Conservation (phyloP, 2,797 vertebrate genomes). For the Tragelaphus eurycerus region DNA sequence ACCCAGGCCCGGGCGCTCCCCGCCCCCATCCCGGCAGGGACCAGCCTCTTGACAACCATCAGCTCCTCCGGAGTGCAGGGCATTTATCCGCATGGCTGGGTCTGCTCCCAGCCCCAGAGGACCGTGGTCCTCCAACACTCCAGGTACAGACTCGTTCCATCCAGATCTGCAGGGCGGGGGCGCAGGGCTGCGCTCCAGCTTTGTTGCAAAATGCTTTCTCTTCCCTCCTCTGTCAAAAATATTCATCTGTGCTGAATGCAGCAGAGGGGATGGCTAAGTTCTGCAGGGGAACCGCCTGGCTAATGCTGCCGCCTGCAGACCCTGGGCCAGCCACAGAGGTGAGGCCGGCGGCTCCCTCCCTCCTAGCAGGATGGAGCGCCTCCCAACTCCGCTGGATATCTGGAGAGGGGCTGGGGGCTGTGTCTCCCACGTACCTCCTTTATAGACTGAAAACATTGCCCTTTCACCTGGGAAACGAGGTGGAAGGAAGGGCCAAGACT, state of each 20-base stretch:
- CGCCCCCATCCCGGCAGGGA: background rate
- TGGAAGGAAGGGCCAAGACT: background rate
- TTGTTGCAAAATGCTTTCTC: slow-evolving; percentile 82
- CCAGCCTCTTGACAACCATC: background rate
- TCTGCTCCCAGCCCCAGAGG: background rate
- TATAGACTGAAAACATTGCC: background rate
- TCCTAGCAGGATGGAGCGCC: background rate
- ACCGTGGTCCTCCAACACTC: slow-evolving; percentile 77
- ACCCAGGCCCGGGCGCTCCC: background rate
- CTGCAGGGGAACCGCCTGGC: slow-evolving; percentile 81
- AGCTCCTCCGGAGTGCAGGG: background rate
- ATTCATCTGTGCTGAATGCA: slow-evolving; percentile 86
- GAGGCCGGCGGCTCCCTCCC: background rate
- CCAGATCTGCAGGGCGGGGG: slow-evolving; percentile 76
- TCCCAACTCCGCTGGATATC: background rate
- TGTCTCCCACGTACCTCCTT: background rate
- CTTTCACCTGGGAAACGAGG: background rate
- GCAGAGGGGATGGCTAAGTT: slow-evolving; percentile 80
- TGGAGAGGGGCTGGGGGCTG: background rate
- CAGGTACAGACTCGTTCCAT: slow-evolving; percentile 81
- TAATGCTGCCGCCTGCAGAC: slow-evolving; percentile 82
- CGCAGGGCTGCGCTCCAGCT: slow-evolving; percentile 77
- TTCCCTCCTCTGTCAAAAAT: slow-evolving; percentile 81
- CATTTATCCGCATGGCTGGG: slow-evolving; percentile 56
- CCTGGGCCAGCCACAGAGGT: slow-evolving; percentile 71